Evolutionary conservation across 2,113 vertebrate genomes (phyloP).

Genomic region (Seriola dumerili): DNA sequence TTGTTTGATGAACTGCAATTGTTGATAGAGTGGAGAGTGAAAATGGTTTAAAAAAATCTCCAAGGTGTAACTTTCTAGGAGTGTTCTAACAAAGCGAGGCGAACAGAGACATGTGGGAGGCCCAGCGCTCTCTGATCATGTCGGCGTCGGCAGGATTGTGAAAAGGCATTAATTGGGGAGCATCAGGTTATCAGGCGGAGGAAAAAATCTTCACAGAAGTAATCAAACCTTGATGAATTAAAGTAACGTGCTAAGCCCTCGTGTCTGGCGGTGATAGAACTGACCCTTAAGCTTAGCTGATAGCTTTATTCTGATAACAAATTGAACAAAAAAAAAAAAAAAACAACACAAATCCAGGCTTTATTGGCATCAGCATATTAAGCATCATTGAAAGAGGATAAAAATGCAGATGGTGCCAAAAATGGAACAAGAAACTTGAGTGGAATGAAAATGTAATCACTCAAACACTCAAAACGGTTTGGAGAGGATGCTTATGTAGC

Average conservation of each 20-base stretch:
- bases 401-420: constrained; percentile 73
- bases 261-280: constrained; percentile 74
- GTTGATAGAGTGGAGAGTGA: constrained; percentile 60
- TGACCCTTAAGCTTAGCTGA: constrained; percentile 76
- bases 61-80: constrained; percentile 72
- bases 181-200: constrained; percentile 79
- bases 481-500: constrained; percentile 71
- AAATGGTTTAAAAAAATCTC: constrained; percentile 55
- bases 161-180: constrained; percentile 81
- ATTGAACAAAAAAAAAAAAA: constrained; percentile 60
- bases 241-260: constrained; percentile 80
- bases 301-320: constrained; percentile 74
- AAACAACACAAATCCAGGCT: constrained; percentile 75
- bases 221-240: constrained; percentile 87
- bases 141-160: constrained; percentile 71
- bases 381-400: constrained; percentile 52
- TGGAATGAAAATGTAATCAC: constrained; percentile 79
- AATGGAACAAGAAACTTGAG: constrained; percentile 68
- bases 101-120: constrained; percentile 55
- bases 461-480: constrained; percentile 67
- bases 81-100: constrained; percentile 57
- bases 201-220: constrained; percentile 83
- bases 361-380: constrained; percentile 78
- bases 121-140: constrained; percentile 69
- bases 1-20: constrained; percentile 68